phyloP scores from a whole-genome alignment of 1,140 invertebrate genomes.

The Xylocopa sonorina region DNA sequence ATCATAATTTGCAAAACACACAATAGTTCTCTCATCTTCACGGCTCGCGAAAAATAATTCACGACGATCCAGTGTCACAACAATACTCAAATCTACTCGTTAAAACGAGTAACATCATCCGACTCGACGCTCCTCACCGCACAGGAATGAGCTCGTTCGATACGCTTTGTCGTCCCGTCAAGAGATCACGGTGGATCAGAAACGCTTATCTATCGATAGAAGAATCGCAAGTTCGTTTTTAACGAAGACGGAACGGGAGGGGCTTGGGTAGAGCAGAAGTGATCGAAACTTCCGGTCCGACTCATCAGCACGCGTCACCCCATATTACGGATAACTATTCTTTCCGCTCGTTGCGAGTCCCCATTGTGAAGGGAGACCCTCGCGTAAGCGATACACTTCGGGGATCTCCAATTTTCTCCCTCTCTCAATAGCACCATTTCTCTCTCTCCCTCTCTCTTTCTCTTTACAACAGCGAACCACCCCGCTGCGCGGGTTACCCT shows the following conservation, averaged over 20 bases:
- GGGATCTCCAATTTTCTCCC: slow-evolving; percentile 43
- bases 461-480: slow-evolving; percentile 33
- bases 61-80: background rate
- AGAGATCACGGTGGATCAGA: slow-evolving; percentile 20
- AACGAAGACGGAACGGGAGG: slow-evolving; percentile 38
- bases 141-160: background rate
- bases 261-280: slow-evolving; percentile 37
- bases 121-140: background rate
- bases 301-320: slow-evolving; percentile 77
- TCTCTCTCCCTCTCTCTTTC: no score
- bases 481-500: background rate
- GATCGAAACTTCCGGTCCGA: slow-evolving; percentile 77
- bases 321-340: slow-evolving; percentile 78
- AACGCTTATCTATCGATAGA: background rate
- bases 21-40: no score
- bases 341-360: slow-evolving; percentile 74
- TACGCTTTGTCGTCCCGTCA: background rate
- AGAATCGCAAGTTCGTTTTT: slow-evolving; percentile 40
- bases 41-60: no score
- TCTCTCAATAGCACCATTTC: no score
- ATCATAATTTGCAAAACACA: no score
- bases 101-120: background rate
- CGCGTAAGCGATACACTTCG: slow-evolving; percentile 75
- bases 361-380: slow-evolving; percentile 71
- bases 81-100: background rate